These are phyloP conservation scores for Dryobota labecula DNA, from an alignment of 2,888 invertebrate genomes.

Conservation along the genomic window DNA sequence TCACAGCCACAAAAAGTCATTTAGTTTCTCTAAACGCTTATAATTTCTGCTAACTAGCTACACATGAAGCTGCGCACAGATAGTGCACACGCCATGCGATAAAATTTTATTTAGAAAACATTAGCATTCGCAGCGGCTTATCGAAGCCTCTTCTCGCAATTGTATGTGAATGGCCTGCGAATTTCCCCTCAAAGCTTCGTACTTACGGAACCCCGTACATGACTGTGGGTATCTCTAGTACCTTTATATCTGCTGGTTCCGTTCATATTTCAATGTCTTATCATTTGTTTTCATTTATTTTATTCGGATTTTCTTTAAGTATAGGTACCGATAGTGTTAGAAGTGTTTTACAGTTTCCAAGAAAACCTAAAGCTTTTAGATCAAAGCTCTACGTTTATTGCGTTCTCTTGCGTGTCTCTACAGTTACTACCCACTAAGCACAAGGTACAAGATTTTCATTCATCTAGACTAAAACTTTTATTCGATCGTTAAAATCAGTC, in stretches of 20 bases:
- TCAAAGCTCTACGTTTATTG: not conserved
- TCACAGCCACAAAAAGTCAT: slow-evolving; percentile 15
- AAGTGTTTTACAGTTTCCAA: not conserved
- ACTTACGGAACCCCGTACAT: slow-evolving; percentile 36
- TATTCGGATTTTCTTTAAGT: not conserved
- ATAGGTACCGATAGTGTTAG: not conserved
- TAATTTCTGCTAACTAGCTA: slow-evolving; percentile 68
- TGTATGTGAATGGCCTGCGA: slow-evolving; percentile 72
- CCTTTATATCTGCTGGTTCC: slow-evolving; percentile 29
- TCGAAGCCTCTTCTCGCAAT: slow-evolving; percentile 72
- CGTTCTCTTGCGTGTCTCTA: too few species aligned
- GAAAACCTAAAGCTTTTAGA: not conserved
- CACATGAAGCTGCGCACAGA: slow-evolving; percentile 73
- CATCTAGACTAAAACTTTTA: not conserved
- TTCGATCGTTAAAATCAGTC: not conserved
- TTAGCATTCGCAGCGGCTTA: slow-evolving; percentile 83
- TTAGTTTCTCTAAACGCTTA: slow-evolving; percentile 59
- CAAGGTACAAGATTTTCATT: not conserved
- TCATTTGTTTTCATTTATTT: slow-evolving; percentile 21
- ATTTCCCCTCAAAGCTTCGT: slow-evolving; percentile 65
- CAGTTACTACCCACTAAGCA: not conserved
- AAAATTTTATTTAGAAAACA: slow-evolving; percentile 84
- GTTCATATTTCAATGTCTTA: slow-evolving; percentile 46
- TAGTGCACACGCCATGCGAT: slow-evolving; percentile 77
- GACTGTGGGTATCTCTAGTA: slow-evolving; percentile 45